These are phyloP conservation scores for Pandemis cinnamomeana DNA, from an alignment of 2,888 invertebrate genomes.

Conservation along the genomic window DNA sequence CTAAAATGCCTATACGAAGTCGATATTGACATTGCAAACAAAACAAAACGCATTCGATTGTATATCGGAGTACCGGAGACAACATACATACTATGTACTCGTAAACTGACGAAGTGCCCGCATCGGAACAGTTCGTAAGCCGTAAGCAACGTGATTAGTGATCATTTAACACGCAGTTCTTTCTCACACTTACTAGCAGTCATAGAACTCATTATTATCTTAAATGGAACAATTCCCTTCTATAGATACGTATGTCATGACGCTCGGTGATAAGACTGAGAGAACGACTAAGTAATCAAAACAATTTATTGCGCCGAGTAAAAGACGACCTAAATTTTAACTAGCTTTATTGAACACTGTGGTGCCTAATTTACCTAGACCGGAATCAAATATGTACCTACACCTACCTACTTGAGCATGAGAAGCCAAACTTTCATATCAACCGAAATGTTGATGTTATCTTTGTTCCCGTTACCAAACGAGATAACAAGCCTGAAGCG, in stretches of 20 bases:
- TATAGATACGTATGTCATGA: conserved; percentile 33
- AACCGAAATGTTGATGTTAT: conserved; percentile 72
- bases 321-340: conserved; percentile 32
- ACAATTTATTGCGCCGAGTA: conserved; percentile 33
- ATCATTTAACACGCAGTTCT: neutral
- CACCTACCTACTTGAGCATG: conserved; percentile 49
- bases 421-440: conserved; percentile 67
- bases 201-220: conserved; percentile 14
- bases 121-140: neutral
- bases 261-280: conserved; percentile 35
- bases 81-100: neutral
- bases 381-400: conserved; percentile 41
- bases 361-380: conserved; percentile 30
- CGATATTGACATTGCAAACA: neutral
- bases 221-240: conserved; percentile 20
- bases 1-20: neutral
- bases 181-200: conserved; percentile 7
- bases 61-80: neutral
- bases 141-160: neutral
- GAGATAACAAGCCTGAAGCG: conserved; percentile 71
- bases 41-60: neutral
- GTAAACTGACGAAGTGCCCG: neutral
- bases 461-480: conserved; percentile 68
- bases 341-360: conserved; percentile 19
- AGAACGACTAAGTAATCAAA: conserved; percentile 31